These are phyloP conservation scores for Apodemus sylvaticus DNA, from an alignment of 2,113 vertebrate genomes.

Conservation along the genomic window DNA sequence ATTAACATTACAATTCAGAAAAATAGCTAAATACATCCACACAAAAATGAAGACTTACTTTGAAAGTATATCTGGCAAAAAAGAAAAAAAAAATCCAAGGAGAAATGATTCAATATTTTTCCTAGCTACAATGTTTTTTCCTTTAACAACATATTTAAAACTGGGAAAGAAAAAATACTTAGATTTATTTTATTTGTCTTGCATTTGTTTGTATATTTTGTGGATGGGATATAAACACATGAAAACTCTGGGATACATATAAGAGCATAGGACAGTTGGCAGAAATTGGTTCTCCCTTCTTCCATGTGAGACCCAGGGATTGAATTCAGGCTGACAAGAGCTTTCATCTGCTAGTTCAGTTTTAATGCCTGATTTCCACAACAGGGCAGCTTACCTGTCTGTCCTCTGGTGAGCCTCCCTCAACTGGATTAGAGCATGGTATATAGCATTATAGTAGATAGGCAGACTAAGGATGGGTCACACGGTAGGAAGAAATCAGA, in stretches of 20 bases:
- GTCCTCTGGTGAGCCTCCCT: background rate
- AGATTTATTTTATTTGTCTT: background rate
- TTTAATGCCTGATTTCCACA: background rate
- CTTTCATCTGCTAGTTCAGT: background rate
- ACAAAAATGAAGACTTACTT: background rate
- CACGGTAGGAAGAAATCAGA: background rate
- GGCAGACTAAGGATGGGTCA: background rate
- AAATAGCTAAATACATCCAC: background rate
- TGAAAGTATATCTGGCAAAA: background rate
- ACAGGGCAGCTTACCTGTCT: background rate
- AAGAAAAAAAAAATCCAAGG: background rate
- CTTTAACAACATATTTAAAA: background rate
- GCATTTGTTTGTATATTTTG: background rate
- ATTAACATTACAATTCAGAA: background rate
- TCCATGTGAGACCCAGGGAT: background rate
- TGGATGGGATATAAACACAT: background rate
- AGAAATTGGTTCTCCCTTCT: background rate
- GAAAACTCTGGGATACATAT: background rate
- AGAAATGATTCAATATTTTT: background rate
- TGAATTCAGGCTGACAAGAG: background rate
- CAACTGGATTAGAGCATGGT: background rate
- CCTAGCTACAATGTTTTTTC: background rate
- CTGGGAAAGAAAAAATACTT: background rate
- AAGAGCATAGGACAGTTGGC: background rate
- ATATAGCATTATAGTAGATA: background rate